These are phyloP conservation scores for Polypterus bichir DNA, from an alignment of 2,113 vertebrate species.

Conservation along the genomic window DNA sequence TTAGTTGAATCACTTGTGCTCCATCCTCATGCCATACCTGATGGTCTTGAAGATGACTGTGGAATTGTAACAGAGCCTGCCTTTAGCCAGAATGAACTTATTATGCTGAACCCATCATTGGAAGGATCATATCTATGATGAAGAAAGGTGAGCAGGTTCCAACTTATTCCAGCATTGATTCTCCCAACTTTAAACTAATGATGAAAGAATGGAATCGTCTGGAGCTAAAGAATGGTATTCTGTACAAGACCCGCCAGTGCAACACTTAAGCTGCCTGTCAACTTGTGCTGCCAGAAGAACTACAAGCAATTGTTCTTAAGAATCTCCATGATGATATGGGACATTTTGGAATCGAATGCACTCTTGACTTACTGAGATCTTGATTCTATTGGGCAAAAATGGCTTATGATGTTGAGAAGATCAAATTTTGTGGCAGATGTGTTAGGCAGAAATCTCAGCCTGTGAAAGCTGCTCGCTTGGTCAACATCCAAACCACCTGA, in stretches of 20 bases:
- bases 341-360: slow-evolving; percentile 16
- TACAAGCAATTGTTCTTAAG: slow-evolving; percentile 7
- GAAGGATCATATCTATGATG: background rate
- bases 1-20: too few species aligned
- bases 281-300: slow-evolving; percentile 10
- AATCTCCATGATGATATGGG: slow-evolving; percentile 17
- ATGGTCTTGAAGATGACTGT: too few species aligned
- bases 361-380: slow-evolving; percentile 11
- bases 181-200: background rate
- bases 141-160: background rate
- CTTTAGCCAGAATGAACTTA: background rate
- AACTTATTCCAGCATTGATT: too few species aligned
- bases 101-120: background rate
- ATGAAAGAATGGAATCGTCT: slow-evolving; percentile 5
- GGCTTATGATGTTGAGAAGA: slow-evolving; percentile 9
- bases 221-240: slow-evolving; percentile 3
- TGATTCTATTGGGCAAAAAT: slow-evolving; percentile 22
- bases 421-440: slow-evolving; percentile 9
- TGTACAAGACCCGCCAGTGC: background rate
- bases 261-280: background rate
- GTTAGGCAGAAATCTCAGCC: background rate
- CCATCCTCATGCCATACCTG: too few species aligned
- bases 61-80: background rate
- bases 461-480: background rate
- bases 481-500: background rate